Evolutionary conservation across 2,113 vertebrate genomes (phyloP), one percentile per base, ranked within the genome.

Genomic region (Dolichallabes microphthalmus): DNA sequence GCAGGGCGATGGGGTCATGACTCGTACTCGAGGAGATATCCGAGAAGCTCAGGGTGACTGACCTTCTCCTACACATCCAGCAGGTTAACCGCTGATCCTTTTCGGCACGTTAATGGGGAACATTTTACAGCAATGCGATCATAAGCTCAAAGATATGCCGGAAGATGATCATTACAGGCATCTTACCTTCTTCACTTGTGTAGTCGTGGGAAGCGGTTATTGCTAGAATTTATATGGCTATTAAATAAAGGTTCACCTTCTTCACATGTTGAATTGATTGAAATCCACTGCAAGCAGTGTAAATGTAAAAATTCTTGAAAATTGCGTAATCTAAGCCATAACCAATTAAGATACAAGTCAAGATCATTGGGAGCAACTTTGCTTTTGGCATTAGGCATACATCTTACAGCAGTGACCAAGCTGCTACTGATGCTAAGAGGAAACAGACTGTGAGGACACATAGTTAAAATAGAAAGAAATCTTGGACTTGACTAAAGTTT

Each of bases 371-470:
- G 61, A 58, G 25, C 13, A 58, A 61, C 53, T 80, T 85, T 39
- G 60, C 19, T 35, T 55, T 85, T 85, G 45, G 75, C 75, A 85
- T 45, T 68, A 22, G 27, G 50, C 22, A 2, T 55, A 19, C 32
- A 74, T 78, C 80, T 85, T 71, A 77, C 17, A 9, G 30, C 69
- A 57, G 60, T 80, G 63, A 80, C 76, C 66, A 3, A 80, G 76
- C 53, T 85, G 83, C 83, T 85, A 80, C 76, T 68, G 63, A 85
- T 55, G 61, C 22, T 80, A 58, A 50, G 11, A 9, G 75, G 27
- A 71, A 61, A 32, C 66, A 61, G 68, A 39, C 57, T 19, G 19
- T 8, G 25, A 79, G 60, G 14, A 64, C 20, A 68, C 50, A 20
- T 35, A 57, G 61, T 35, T 57, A 1, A 19, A 19, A 61, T 25